phyloP scores from a whole-genome alignment of 1,140 invertebrate species.

The Lutraria rhynchaena region DNA sequence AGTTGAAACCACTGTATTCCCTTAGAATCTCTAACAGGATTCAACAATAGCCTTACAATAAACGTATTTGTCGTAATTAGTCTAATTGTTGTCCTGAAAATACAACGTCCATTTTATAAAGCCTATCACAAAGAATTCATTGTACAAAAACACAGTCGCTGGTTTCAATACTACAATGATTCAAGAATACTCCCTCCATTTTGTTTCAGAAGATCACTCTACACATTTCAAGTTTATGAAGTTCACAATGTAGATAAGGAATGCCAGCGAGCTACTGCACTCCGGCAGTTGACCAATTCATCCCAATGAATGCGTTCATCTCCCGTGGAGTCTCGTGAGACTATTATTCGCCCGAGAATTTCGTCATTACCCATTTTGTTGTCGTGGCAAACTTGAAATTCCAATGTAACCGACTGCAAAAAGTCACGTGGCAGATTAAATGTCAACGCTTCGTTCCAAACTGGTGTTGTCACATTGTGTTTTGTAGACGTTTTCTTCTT shows the following conservation, averaged over 20 bases:
- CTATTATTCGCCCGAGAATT: slow-evolving; percentile 71
- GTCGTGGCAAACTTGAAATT: slow-evolving; percentile 78
- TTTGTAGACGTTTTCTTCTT: slow-evolving; percentile 80
- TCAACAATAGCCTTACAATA: too few relatives aligned
- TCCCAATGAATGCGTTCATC: slow-evolving; percentile 76
- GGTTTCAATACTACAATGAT: too few relatives aligned
- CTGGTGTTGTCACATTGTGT: slow-evolving; percentile 69
- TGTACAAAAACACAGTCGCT: too few relatives aligned
- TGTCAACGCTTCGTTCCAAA: slow-evolving; percentile 78
- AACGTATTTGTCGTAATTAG: too few relatives aligned
- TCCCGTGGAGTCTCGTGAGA: slow-evolving; percentile 71
- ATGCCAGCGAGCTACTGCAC: slow-evolving; percentile 73
- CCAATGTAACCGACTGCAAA: slow-evolving; percentile 70
- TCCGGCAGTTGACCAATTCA: slow-evolving; percentile 72
- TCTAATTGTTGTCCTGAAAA: too few relatives aligned
- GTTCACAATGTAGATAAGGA: slow-evolving; percentile 46
- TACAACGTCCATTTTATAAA: too few relatives aligned
- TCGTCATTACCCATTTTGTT: slow-evolving; percentile 80
- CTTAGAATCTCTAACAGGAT: too few relatives aligned
- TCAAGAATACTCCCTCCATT: too few relatives aligned
- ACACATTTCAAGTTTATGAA: too few relatives aligned
- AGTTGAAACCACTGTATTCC: too few relatives aligned
- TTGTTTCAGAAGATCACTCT: too few relatives aligned
- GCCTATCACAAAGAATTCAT: too few relatives aligned
- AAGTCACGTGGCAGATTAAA: slow-evolving; percentile 80